Evolutionary conservation across 2,113 vertebrate genomes (phyloP), one percentile per base, ranked within the genome.

Genomic region (Prunella fulvescens): DNA sequence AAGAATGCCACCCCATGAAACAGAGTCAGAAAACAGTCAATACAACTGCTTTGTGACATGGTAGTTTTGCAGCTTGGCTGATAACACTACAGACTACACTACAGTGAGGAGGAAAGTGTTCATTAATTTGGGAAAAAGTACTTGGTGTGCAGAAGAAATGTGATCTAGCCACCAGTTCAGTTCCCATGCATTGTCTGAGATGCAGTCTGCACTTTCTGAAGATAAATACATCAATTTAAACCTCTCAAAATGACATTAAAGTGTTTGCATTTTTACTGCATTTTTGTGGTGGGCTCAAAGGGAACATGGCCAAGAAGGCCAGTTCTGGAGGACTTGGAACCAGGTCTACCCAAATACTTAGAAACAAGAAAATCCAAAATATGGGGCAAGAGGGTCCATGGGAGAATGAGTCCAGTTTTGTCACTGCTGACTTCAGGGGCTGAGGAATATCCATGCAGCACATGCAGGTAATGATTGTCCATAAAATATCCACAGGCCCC

Each of bases 101-200:
- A n/a, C 14, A 78, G 13, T 26, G 44, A 84, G 42, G 40, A 78
- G 11, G 20, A 23, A 66, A 37, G 26, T 26, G 23, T 50, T 73
- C 16, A 2, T 62, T 74, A 54, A 54, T 42, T 40, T 66, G 42
- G 45, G 45, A 7, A 73, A 73, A 84, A 40, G 22, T 48, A 48
- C 9, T 81, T 66, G 37, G 22, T 45, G 6, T 40, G 13, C 54
- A 44, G 48, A 54, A 92, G 54, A 88, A 83, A 33, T 29, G 20
- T 29, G 15, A 76, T 51, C 54, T 40, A 64, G 44, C 3, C 67
- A 65, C 40, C 0, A 0, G 20, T 0, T 64, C 48, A 80, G 22
- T 48, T 86, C 40, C 39, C 1, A 0, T 77, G 60, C 40, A 72
- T 60, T 1, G 0, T 14, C 44, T 60, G 67, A 83, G 28, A 40